Evolutionary conservation across 2,888 invertebrate genomes (phyloP).

Genomic region (Erebia aethiops): DNA sequence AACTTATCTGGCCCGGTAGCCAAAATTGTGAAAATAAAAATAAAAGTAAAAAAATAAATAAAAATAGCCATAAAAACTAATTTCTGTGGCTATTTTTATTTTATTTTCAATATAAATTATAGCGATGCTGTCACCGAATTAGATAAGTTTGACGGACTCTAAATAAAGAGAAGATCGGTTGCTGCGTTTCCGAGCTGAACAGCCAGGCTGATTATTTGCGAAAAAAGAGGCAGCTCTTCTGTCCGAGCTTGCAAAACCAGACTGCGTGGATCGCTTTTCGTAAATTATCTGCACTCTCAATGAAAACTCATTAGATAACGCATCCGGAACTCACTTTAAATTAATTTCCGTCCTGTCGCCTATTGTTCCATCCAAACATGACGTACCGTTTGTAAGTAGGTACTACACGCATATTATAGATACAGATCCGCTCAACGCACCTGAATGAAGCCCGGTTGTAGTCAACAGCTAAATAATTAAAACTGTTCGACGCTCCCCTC

Average conservation of each 20-base stretch:
- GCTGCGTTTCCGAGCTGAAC: too few species aligned
- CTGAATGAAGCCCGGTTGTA: not conserved
- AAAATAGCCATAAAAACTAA: too few species aligned
- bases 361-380: not conserved
- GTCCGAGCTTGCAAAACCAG: not conserved
- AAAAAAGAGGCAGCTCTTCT: too few species aligned
- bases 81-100: too few species aligned
- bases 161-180: too few species aligned
- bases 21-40: too few species aligned
- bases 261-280: not conserved
- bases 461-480: slow-evolving; percentile 15
- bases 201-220: too few species aligned
- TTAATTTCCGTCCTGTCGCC: not conserved
- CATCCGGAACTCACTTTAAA: not conserved
- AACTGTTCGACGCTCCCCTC: slow-evolving; percentile 5
- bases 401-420: not conserved
- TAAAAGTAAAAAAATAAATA: too few species aligned
- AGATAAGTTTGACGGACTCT: too few species aligned
- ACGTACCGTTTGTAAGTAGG: not conserved
- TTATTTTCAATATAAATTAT: too few species aligned
- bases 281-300: not conserved
- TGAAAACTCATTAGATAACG: not conserved
- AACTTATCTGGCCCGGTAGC: too few species aligned
- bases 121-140: too few species aligned
- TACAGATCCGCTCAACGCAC: not conserved